These are phyloP conservation scores for Brachypterus glaber DNA, from an alignment of 2,888 invertebrate genomes.

Conservation along the genomic window DNA sequence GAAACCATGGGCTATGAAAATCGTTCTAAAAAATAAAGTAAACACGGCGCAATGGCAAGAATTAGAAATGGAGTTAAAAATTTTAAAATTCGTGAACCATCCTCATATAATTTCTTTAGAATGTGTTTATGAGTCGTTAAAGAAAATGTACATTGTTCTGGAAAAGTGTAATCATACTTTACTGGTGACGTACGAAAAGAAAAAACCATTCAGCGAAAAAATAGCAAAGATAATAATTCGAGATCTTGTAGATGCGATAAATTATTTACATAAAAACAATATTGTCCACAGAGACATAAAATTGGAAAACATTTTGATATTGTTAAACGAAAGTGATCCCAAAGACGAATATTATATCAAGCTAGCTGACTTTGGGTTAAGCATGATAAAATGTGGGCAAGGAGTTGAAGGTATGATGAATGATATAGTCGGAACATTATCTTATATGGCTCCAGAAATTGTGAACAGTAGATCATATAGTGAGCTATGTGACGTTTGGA, in stretches of 20 bases:
- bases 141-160: conserved; percentile 47
- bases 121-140: conserved; percentile 45
- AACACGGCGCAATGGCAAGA: conserved; percentile 11
- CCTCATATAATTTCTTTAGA: conserved; percentile 47
- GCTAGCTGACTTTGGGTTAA: conserved; percentile 50
- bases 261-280: conserved; percentile 42
- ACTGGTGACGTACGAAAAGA: conserved; percentile 34
- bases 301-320: conserved; percentile 43
- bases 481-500: conserved; percentile 52
- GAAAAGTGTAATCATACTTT: conserved; percentile 46
- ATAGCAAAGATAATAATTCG: conserved; percentile 33
- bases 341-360: conserved; percentile 44
- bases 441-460: conserved; percentile 54
- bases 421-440: conserved; percentile 48
- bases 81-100: conserved; percentile 47
- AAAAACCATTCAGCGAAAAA: conserved; percentile 34
- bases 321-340: conserved; percentile 41
- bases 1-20: conserved; percentile 39
- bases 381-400: conserved; percentile 41
- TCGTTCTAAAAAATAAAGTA: conserved; percentile 25
- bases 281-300: conserved; percentile 44
- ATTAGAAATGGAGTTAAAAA: conserved; percentile 44
- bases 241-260: conserved; percentile 36
- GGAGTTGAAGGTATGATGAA: conserved; percentile 46
- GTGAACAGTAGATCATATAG: conserved; percentile 45